Base-by-base conservation (phyloP, 2,113 vertebrate genomes). In the Labrus mixtus region DNA sequence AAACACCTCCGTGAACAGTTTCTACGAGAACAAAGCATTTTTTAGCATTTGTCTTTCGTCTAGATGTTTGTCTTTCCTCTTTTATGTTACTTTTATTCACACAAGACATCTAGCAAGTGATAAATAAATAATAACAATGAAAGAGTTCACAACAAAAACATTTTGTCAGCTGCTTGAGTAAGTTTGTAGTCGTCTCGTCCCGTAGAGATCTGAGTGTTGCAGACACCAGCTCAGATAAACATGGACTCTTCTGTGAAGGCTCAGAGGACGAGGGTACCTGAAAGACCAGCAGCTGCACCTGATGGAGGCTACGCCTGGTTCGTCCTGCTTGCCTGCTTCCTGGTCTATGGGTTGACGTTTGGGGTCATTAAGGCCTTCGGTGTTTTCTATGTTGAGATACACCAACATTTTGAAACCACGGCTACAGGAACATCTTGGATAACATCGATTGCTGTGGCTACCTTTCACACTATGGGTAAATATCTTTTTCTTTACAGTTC, bases 351-450 rank as follows among this genome's bases (percentile, higher is more conserved):
- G 5, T 43, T 93, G 74, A 92, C 87, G 1, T 93, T 93, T 46
- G 90, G 91, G n/a, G 89, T 93, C 29, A 87, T 93, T 36, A 93
- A 92, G 61, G 43, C 86, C 7, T 94, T 94, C 23, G 90, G 90
- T 56, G 81, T 92, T 7, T 92, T 93, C 73, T 92, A 77, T 19
- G 74, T 93, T 29, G 91, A 89, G 65, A 90, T 93, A 58, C 76
- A 89, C 3, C 22, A 37, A 29, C 83, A 90, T 85, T 94, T 94
- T 78, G 68, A 79, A 53, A 87, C 85, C 39, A 87, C 89, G 25
- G 91, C 86, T 12, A 86, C 92, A 39, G 81, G 25, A 45, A 87
- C 83, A 33, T 92, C 93, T 10, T 92, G 89, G 93, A 92, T 94
- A 62, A 90, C 89, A 41, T 93, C 90, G 4, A 93, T 92, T 25